These are phyloP conservation scores for Lemur catta DNA, from an alignment of 2,797 vertebrate genomes.

Conservation along the genomic window DNA sequence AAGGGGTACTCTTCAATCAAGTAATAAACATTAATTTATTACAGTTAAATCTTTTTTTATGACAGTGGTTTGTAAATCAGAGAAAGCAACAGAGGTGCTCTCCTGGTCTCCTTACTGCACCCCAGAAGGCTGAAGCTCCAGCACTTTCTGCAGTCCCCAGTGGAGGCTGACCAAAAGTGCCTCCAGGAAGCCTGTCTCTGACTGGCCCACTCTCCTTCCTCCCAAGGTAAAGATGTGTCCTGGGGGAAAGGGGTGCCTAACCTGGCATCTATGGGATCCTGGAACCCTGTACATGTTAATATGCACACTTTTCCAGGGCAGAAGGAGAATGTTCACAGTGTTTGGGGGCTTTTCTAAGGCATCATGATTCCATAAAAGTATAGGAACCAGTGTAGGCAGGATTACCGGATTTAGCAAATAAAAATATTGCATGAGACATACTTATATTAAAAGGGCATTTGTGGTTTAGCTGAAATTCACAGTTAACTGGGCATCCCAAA, in stretches of 20 bases:
- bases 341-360: conserved; percentile 17
- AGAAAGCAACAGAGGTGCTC: neutral
- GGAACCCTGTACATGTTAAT: neutral
- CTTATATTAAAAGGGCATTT: neutral
- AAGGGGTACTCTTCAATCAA: neutral
- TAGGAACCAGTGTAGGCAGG: neutral
- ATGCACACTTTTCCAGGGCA: neutral
- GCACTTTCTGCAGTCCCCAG: neutral
- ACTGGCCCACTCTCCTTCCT: neutral
- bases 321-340: neutral
- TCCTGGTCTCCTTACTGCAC: neutral
- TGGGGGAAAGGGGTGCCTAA: neutral
- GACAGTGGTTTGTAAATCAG: neutral
- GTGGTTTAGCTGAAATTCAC: neutral
- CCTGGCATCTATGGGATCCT: neutral
- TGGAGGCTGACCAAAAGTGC: neutral
- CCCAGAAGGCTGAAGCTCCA: neutral
- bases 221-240: neutral
- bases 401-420: conserved; percentile 21
- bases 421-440: neutral
- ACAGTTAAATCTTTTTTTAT: neutral
- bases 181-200: neutral
- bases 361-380: conserved; percentile 20
- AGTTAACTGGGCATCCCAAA: neutral
- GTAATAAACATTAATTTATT: conserved; percentile 12